Conservation (phyloP, 2,888 invertebrate genomes). For the Eretmocerus hayati region DNA sequence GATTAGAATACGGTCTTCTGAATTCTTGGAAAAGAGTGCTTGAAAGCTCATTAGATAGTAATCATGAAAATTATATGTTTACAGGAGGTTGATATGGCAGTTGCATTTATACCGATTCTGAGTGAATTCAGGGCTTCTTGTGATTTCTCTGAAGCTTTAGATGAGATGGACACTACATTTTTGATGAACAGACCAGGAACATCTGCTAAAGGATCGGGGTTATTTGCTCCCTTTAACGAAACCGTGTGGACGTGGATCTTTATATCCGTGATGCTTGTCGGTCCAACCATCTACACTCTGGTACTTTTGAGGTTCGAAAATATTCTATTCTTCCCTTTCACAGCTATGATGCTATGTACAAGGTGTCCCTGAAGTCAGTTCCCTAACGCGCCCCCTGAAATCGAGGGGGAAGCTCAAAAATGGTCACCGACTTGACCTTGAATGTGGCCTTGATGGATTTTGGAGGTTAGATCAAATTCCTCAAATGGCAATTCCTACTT, state of each 20-base stretch:
- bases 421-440: no score
- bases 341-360: no score
- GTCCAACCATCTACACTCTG: slow-evolving; percentile 69
- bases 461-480: no score
- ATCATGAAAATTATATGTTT: slow-evolving; percentile 9
- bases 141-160: slow-evolving; percentile 58
- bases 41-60: not conserved
- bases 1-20: no score
- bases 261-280: slow-evolving; percentile 64
- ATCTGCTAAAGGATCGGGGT: slow-evolving; percentile 75
- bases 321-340: no score
- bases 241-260: slow-evolving; percentile 69
- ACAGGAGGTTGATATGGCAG: slow-evolving; percentile 71
- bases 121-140: slow-evolving; percentile 52
- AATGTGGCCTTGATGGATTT: no score
- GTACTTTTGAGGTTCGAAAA: slow-evolving; percentile 55
- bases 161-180: slow-evolving; percentile 72
- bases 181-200: slow-evolving; percentile 73
- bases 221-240: slow-evolving; percentile 72
- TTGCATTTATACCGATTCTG: slow-evolving; percentile 68
- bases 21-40: no score
- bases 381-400: no score
- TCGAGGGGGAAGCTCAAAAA: no score
- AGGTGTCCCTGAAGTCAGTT: no score
- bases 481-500: no score